Evolutionary conservation across 1,140 invertebrate genomes (phyloP), one percentile per base, ranked within the genome.

Genomic region (Drosophila burlai): DNA sequence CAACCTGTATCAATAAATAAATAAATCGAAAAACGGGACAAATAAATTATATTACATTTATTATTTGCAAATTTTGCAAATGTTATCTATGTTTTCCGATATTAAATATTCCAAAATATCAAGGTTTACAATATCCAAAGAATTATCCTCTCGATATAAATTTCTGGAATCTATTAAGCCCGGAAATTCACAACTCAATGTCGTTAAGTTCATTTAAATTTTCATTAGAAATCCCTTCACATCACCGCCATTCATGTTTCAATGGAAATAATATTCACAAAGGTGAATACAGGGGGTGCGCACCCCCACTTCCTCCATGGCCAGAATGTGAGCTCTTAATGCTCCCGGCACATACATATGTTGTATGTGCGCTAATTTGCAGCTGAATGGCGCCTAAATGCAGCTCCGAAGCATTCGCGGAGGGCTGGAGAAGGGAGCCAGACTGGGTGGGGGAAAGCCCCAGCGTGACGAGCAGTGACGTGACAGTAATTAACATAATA

Each of bases 401-500:
- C 72, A 76, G 46, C 76, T 62, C 31, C 18, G 18, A 18, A 65
- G 49, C 66, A 72, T 76, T 86, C 69, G 59, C 26, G 60, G 42
- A 26, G 24, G 34, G 1, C 4, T 34, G 10, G 29, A 43, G 54
- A 64, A 11, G 36, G 31, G 31, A 4, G 29, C 18, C 26, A 13
- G 31, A n/a, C 4, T 10, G 21, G 10, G 21, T 24, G 26, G 7
- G 21, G 38, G 2, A 6, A 45, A n/a, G 4, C 38, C 16, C 18
- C 36, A 9, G 16, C 38, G 61, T 67, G 76, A 83, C 52, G 76
- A 21, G 68, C 76, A 81, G 80, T 77, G 84, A 87, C 81, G 81
- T 89, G 81, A 84, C 84, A 89, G 84, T 87, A 87, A 87, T 87
- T 87, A 87, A 84, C 85, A 84, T 87, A 89, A 87, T 87, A 87